phyloP scores from a whole-genome alignment of 2,113 vertebrate species.

The Oxyura jamaicensis region DNA sequence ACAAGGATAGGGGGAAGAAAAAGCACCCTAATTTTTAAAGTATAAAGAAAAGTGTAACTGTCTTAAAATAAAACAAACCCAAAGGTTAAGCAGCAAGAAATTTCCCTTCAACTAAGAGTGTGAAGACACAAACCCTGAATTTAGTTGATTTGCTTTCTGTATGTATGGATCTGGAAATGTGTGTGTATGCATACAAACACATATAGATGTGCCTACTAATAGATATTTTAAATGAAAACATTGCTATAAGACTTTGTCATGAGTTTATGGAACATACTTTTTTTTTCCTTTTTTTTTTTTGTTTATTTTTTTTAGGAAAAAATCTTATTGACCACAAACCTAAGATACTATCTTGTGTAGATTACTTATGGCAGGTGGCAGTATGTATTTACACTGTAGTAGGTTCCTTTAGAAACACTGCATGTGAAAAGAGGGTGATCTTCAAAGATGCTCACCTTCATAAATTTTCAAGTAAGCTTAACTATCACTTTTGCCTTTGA shows the following conservation, averaged over 20 bases:
- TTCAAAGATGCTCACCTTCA: background rate
- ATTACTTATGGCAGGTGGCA: background rate
- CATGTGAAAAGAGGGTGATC: background rate
- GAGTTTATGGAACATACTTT: background rate
- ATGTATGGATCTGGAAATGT: background rate
- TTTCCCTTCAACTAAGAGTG: background rate
- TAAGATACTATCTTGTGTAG: background rate
- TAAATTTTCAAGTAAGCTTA: background rate
- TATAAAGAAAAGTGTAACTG: constrained; percentile 72
- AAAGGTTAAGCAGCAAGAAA: constrained; percentile 54
- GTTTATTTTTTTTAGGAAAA: no score
- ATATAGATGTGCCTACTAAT: background rate
- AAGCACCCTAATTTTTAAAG: constrained; percentile 58
- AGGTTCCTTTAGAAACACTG: background rate
- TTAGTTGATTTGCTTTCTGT: background rate
- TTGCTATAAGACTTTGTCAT: background rate
- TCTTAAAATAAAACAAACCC: constrained; percentile 70
- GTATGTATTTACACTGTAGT: background rate
- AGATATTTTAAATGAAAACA: background rate
- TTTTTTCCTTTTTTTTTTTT: background rate
- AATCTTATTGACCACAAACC: background rate
- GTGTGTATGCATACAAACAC: background rate
- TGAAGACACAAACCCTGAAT: constrained; percentile 14
- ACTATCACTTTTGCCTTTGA: background rate
- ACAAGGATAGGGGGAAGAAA: constrained; percentile 27